These are phyloP conservation scores for Poicephalus meyeri DNA, from an alignment of 2,113 vertebrate genomes.

Conservation along the genomic window DNA sequence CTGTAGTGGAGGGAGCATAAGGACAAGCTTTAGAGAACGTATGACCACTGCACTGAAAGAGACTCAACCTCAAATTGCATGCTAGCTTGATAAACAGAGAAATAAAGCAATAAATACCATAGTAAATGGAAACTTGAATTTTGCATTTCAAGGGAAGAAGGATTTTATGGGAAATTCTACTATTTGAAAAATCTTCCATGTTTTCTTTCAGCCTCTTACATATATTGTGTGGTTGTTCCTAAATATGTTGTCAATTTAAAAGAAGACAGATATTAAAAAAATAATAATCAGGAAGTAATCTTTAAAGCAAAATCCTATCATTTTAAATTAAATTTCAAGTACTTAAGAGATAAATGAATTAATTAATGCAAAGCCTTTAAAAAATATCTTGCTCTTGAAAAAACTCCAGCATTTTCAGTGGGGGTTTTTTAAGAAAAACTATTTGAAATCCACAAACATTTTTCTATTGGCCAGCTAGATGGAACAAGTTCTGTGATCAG, in stretches of 20 bases:
- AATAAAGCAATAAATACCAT: background rate
- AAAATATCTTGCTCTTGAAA: background rate
- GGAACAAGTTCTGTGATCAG: background rate
- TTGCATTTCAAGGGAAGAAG: background rate
- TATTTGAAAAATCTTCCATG: background rate
- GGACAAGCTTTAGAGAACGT: background rate
- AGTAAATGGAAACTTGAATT: background rate
- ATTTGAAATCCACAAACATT: background rate
- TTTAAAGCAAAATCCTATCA: background rate
- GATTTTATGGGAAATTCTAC: background rate
- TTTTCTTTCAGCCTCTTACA: background rate
- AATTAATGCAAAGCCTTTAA: background rate
- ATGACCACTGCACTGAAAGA: background rate
- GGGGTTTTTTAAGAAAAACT: accelerated
- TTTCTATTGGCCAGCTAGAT: background rate
- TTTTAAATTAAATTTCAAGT: background rate
- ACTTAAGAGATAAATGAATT: background rate
- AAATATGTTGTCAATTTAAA: background rate
- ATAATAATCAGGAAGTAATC: background rate
- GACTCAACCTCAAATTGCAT: background rate
- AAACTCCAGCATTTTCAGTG: background rate
- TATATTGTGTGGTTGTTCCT: background rate
- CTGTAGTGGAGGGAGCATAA: background rate
- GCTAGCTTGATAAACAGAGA: background rate
- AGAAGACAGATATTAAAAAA: background rate